These are phyloP conservation scores for Clarias laeviceps DNA, from an alignment of 2,797 vertebrate species.

Conservation along the genomic window DNA sequence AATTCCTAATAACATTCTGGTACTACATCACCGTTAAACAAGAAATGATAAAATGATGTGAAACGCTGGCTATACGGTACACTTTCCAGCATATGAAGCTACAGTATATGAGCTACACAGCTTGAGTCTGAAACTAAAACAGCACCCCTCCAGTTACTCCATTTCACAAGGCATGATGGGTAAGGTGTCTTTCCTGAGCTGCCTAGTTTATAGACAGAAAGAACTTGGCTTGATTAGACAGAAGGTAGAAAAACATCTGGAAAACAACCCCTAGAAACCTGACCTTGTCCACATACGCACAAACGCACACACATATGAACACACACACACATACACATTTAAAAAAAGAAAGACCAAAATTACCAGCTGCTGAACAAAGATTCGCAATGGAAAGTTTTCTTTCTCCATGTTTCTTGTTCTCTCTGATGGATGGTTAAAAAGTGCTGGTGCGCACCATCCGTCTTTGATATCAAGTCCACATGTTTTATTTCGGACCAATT, in stretches of 20 bases:
- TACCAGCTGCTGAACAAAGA: constrained; percentile 76
- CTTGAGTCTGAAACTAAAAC: not conserved
- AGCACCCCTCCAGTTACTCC: not conserved
- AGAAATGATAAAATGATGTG: not conserved
- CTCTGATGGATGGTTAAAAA: constrained; percentile 60
- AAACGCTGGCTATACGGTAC: not conserved
- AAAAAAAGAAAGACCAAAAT: constrained; percentile 66
- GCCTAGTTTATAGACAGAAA: constrained; percentile 50
- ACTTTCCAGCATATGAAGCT: not conserved
- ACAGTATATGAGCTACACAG: not conserved
- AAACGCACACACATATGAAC: constrained; percentile 21
- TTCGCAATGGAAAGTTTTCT: constrained; percentile 78
- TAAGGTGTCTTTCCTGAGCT: constrained; percentile 16
- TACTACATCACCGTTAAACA: not conserved
- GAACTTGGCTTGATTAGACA: constrained; percentile 67
- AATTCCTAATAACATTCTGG: too few species aligned
- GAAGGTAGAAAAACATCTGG: constrained; percentile 78
- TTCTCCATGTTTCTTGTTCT: constrained; percentile 61
- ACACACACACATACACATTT: constrained; percentile 10
- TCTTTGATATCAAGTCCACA: constrained; percentile 62
- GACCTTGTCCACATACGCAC: constrained; percentile 35
- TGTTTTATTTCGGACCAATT: constrained; percentile 51
- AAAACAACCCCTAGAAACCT: constrained; percentile 68
- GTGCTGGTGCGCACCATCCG: constrained; percentile 47
- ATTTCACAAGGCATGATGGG: constrained; percentile 18